Evolutionary conservation across 2,888 invertebrate species (phyloP), one percentile per base, ranked within the genome.

Genomic region (Oxyscelio sp.): DNA sequence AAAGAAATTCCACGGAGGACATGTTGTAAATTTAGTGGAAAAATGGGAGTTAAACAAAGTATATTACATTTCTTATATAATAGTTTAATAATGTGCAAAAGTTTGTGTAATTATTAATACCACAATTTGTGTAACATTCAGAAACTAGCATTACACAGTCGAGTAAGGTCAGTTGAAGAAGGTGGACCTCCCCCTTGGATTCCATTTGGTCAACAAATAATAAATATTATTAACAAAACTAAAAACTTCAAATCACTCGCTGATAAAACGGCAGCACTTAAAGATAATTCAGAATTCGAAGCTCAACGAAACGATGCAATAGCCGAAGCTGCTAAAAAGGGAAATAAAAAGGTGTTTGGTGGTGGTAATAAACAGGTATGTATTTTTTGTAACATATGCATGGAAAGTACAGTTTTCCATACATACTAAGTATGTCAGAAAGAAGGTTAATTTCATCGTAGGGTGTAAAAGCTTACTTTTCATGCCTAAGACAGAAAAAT

Each of bases 151-250:
- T 87, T 86, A 5, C 93, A 93, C 54, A 91, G 92, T 85, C 87
- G 92, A 95, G 95, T 95, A 63, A 95, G 96, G 38, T 95, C 95
- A 70, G 95, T 95, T 6, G 96, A 95, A 73, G 96, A 97, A 88
- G 97, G 97, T 84, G 97, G 97, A 0, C 98, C 98, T 1, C 98
- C 98, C 48, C 97, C 97, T 43, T 99, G 98, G 98, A 98, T 98
- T 89, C 97, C 98, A 38, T 98, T 99, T 95, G 98, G 98, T 0
- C 96, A 97, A 90, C 96, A 96, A 90, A 95, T 97, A 70, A 95
- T 96, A 88, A 95, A 95, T 65, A 94, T 95, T 4, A 92, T 94
- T 34, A 94, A 95, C 24, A 94, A 95, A 45, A 96, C 96, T 83
- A 95, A 95, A 87, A 96, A 96, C 89, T 97, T 97, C 85, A 97